These are phyloP conservation scores for Lasioglossum villosulum DNA, from an alignment of 2,888 invertebrate species.

Conservation along the genomic window DNA sequence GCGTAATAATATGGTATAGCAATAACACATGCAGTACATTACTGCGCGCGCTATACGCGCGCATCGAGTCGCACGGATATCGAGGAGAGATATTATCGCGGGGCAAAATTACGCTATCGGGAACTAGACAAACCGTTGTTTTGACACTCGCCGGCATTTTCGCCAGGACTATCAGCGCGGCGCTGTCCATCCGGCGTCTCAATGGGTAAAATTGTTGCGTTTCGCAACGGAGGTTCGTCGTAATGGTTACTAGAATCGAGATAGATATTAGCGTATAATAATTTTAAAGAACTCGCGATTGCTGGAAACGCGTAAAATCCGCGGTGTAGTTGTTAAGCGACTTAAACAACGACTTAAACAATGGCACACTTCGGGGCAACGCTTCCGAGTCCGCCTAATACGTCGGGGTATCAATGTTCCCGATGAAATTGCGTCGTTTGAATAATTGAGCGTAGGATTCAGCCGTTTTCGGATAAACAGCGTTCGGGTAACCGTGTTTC, in stretches of 20 bases:
- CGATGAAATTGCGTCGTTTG: neutral
- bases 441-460: neutral
- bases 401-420: neutral
- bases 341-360: neutral
- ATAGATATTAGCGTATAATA: neutral
- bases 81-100: conserved; percentile 50
- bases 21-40: conserved; percentile 67
- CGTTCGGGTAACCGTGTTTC: neutral
- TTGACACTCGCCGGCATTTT: neutral
- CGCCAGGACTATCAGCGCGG: neutral
- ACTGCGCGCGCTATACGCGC: conserved; percentile 47
- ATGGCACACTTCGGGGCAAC: neutral
- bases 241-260: neutral
- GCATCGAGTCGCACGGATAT: conserved; percentile 36
- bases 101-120: conserved; percentile 44
- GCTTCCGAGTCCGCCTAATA: neutral
- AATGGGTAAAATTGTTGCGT: neutral
- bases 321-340: too few species aligned
- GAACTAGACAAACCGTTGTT: conserved; percentile 14
- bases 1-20: conserved; percentile 68
- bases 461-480: neutral
- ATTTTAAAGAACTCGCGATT: neutral
- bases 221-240: neutral
- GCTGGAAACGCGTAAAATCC: too few species aligned
- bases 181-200: neutral